Evolutionary conservation across 2,113 vertebrate species (phyloP).

Genomic region (Meles meles): DNA sequence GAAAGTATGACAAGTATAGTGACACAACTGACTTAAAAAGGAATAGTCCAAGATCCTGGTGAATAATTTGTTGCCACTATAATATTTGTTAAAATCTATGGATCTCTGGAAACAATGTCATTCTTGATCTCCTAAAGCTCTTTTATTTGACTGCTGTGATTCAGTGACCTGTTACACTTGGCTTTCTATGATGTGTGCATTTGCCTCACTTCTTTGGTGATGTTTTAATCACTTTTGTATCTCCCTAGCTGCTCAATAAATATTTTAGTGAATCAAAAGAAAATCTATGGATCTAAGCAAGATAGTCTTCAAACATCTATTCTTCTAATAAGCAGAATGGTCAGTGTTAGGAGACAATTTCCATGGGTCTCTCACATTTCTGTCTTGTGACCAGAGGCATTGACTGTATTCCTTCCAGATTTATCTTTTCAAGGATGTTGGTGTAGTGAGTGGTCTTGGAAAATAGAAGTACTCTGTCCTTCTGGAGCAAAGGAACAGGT

Average conservation of each 20-base stretch:
- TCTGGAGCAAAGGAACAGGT: background rate
- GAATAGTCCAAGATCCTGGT: background rate
- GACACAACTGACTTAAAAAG: background rate
- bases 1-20: background rate
- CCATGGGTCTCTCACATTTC: background rate
- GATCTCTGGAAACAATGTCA: conserved; percentile 24
- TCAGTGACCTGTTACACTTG: conserved; percentile 12
- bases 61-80: background rate
- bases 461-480: background rate
- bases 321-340: background rate
- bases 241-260: conserved; percentile 68
- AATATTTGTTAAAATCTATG: background rate
- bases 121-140: conserved; percentile 16
- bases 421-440: background rate
- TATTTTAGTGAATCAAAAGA: conserved; percentile 56
- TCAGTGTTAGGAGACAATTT: background rate
- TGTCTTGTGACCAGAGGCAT: background rate
- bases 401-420: background rate
- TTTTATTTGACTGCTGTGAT: conserved; percentile 24
- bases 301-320: background rate
- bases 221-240: conserved; percentile 62
- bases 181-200: conserved; percentile 36
- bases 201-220: conserved; percentile 20
- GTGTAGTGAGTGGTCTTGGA: background rate
- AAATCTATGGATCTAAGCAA: background rate